phyloP scores from a whole-genome alignment of 2,888 invertebrate genomes.

The Hydraecia micacea region DNA sequence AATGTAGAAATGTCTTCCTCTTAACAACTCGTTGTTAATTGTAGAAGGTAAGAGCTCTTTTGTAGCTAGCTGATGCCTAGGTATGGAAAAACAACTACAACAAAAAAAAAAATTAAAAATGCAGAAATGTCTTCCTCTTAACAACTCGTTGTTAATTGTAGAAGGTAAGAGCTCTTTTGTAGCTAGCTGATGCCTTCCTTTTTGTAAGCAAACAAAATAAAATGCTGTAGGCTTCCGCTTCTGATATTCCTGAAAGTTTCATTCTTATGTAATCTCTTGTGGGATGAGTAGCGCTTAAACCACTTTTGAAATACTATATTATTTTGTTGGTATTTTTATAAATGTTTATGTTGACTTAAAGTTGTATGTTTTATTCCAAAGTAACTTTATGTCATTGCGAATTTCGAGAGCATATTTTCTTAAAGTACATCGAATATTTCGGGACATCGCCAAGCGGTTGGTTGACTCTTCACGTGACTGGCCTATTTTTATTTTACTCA shows the following conservation, averaged over 20 bases:
- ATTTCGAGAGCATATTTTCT: not conserved
- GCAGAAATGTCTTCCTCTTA: conserved; percentile 54
- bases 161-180: conserved; percentile 55
- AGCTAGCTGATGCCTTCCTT: conserved; percentile 35
- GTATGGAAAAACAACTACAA: too few species aligned
- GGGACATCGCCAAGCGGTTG: too few species aligned
- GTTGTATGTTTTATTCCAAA: not conserved
- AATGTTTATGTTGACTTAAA: not conserved
- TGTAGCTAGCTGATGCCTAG: conserved; percentile 37
- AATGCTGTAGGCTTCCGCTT: conserved; percentile 41
- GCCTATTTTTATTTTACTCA: too few species aligned
- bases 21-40: conserved; percentile 61
- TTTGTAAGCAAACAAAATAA: conserved; percentile 50
- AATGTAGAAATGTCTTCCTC: conserved; percentile 43
- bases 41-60: conserved; percentile 57
- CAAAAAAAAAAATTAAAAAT: too few species aligned
- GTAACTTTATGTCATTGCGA: not conserved
- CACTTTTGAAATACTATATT: not conserved
- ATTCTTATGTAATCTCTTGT: conserved; percentile 45
- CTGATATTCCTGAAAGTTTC: conserved; percentile 41
- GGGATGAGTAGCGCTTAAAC: conserved; percentile 23
- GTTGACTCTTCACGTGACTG: too few species aligned
- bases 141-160: conserved; percentile 59
- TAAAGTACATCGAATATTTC: too few species aligned
- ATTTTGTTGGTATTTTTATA: not conserved